Conservation (phyloP, 2,797 vertebrate species). For the Protosalanx chinensis region DNA sequence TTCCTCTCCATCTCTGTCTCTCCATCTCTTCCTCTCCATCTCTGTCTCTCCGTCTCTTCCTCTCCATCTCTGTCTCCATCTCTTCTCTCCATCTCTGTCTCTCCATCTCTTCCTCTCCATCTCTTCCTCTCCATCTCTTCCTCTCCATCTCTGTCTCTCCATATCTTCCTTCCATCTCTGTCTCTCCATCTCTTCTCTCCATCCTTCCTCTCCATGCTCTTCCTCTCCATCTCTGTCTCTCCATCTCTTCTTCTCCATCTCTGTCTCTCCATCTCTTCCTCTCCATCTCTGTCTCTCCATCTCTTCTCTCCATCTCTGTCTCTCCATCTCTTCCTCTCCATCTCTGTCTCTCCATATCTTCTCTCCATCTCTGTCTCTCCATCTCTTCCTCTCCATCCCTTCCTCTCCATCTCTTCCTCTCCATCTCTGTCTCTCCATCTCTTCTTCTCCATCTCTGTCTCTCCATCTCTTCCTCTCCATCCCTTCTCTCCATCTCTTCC, state of each 20-base stretch:
- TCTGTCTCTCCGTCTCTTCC: slow-evolving; percentile 21
- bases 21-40: background rate
- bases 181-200: background rate
- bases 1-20: slow-evolving; percentile 30
- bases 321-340: slow-evolving; percentile 26
- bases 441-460: slow-evolving; percentile 28
- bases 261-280: slow-evolving; percentile 14
- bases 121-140: slow-evolving; percentile 27
- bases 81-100: too few relatives aligned
- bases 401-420: slow-evolving; percentile 24
- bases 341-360: slow-evolving; percentile 15
- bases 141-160: background rate
- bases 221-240: too few relatives aligned
- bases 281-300: slow-evolving; percentile 31
- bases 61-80: slow-evolving; percentile 30
- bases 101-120: slow-evolving; percentile 11
- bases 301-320: background rate
- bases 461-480: background rate
- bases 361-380: too few relatives aligned
- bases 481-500: slow-evolving; percentile 18
- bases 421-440: background rate
- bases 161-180: too few relatives aligned
- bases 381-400: slow-evolving; percentile 17
- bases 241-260: background rate
- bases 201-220: slow-evolving; percentile 31